Evolutionary conservation across 2,888 invertebrate species (phyloP), one percentile per base, ranked within the genome.

Genomic region (Papilio gigon): DNA sequence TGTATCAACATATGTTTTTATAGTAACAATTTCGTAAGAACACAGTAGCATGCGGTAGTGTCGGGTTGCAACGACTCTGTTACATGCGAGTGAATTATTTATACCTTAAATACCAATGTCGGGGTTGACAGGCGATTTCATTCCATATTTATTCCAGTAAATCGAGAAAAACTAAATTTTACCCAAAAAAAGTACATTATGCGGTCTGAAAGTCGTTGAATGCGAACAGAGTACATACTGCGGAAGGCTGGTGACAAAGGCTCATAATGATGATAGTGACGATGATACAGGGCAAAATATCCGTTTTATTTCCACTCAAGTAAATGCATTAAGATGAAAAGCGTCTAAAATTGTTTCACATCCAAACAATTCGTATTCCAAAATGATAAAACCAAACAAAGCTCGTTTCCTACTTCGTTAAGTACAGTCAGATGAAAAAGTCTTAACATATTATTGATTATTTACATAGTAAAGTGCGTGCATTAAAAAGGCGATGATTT

Each of bases 401-500:
- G 1, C n/a, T 35, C 65, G 22, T 35, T 37, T 40, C 8, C 64
- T 66, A 64, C 37, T 62, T 70, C 58, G 35, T 11, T 25, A 50
- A 63, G 67, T 68, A 69, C 70, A 70, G 64, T 67, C 66, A 62
- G 9, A 40, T 64, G 63, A 72, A 72, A 73, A 73, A 72, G 67
- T 68, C 35, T 56, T 69, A 63, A 68, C 65, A 74, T 73, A 72
- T 76, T 75, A 68, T 74, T 74, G 73, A 74, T 75, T 78, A 82
- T 84, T 84, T 82, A 82, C 82, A 81, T 79, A 80, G 73, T 73
- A 77, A 78, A 83, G 78, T 81, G 79, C 73, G 74, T 70, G 69
- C 69, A 74, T 78, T 74, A 80, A 80, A 83, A 81, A 80, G 75
- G 80, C 81, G 78, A 84, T 84, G 83, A 86, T 86, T 86, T 84